Percentiles rank a stretch among this genome's conserved stretches.
Evolutionary conservation across 2,113 vertebrate species (phyloP).

Genomic region (Anser cygnoides): DNA sequence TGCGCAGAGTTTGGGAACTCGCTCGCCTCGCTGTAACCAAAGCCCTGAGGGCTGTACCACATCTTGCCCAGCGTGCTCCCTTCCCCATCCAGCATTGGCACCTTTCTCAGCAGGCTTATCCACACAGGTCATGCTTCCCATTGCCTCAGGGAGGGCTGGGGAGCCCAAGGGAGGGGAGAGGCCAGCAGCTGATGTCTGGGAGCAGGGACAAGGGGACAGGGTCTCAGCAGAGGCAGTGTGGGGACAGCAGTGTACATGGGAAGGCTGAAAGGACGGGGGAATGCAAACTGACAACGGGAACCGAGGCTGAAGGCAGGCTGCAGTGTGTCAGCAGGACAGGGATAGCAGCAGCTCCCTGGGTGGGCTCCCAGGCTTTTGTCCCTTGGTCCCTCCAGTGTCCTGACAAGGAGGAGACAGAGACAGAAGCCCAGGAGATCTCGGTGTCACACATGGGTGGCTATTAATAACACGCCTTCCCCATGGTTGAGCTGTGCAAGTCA

Average conservation of each 20-base stretch:
- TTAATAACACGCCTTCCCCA: conserved; percentile 33
- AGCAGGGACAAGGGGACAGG: accelerated
- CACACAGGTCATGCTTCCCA: background rate
- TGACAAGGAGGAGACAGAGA: background rate
- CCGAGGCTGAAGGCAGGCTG: background rate
- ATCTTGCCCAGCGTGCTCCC: background rate
- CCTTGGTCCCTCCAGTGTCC: background rate
- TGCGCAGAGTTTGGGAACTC: background rate
- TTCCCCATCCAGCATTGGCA: accelerated
- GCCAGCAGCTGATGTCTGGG: background rate
- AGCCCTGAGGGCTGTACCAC: background rate
- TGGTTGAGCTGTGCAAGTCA: background rate
- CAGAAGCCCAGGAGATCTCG: background rate
- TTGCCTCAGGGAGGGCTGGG: background rate
- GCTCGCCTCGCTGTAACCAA: background rate
- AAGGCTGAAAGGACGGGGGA: background rate
- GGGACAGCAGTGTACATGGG: accelerated
- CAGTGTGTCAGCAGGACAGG: background rate
- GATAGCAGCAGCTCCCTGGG: background rate
- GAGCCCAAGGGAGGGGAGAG: background rate
- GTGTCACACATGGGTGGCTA: background rate
- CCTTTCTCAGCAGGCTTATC: background rate
- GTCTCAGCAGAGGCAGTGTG: background rate
- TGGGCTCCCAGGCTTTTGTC: background rate
- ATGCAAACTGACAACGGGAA: background rate